Conservation (phyloP, 2,113 vertebrate genomes). For the Laticauda laticaudata region DNA sequence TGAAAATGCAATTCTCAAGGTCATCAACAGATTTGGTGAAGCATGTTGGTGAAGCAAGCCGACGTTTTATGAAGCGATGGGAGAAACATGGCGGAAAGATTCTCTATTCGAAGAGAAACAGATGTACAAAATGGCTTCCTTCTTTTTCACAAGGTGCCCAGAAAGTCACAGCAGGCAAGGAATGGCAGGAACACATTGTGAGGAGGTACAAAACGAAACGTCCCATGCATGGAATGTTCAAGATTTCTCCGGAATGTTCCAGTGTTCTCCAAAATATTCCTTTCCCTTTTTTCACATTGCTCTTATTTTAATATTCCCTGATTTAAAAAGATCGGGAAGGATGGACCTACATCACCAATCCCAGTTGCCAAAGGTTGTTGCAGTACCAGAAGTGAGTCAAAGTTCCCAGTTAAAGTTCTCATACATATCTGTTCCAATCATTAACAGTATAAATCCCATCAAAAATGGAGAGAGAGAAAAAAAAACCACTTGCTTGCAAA, state of each 20-base stretch:
- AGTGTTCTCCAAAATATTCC: neutral
- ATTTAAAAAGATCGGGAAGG: neutral
- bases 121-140: neutral
- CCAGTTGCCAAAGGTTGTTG: neutral
- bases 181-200: neutral
- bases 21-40: neutral
- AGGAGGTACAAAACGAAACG: neutral
- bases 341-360: neutral
- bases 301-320: neutral
- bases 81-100: neutral
- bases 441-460: neutral
- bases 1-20: neutral
- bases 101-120: neutral
- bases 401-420: neutral
- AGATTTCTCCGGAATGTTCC: neutral
- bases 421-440: neutral
- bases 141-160: neutral
- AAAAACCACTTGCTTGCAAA: neutral
- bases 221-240: neutral
- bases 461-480: neutral
- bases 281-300: neutral
- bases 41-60: neutral
- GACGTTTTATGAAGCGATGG: neutral
- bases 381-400: neutral
- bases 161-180: neutral